These are phyloP conservation scores for Cataglyphis hispanica DNA, from an alignment of 1,140 invertebrate species.

Conservation along the genomic window DNA sequence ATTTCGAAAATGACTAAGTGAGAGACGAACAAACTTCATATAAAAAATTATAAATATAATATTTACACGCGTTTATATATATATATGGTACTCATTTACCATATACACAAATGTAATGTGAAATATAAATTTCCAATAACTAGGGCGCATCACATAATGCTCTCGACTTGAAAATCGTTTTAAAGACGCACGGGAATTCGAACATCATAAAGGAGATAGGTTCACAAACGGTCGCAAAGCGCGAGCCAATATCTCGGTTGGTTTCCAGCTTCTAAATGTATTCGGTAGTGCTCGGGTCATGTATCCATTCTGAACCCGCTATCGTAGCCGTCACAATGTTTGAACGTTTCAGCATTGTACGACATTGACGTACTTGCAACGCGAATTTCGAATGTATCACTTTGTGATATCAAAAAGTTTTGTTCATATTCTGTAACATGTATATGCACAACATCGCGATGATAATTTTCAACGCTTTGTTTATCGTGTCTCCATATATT, in stretches of 20 bases:
- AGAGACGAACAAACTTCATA: background rate
- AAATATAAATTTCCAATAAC: slow-evolving; percentile 9
- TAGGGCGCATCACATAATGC: background rate
- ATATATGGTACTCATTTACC: background rate
- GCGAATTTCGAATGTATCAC: slow-evolving; percentile 44
- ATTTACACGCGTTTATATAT: background rate
- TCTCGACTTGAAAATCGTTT: slow-evolving; percentile 5
- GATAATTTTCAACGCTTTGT: slow-evolving; percentile 39
- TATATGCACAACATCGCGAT: background rate
- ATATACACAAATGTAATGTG: background rate
- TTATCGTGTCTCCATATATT: background rate
- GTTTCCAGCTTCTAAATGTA: slow-evolving; percentile 29
- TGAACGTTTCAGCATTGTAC: background rate
- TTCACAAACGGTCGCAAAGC: slow-evolving; percentile 14
- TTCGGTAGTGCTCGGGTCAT: background rate
- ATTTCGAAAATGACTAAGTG: background rate
- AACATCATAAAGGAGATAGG: slow-evolving; percentile 35
- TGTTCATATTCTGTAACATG: background rate
- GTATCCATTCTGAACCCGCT: slow-evolving; percentile 24
- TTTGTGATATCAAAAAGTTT: slow-evolving; percentile 42
- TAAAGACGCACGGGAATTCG: background rate
- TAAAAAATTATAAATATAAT: background rate
- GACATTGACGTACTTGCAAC: background rate
- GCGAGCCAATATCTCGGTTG: slow-evolving; percentile 14
- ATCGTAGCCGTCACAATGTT: slow-evolving; percentile 52